Percentiles rank a stretch among this genome's conserved stretches.
Conservation (phyloP, 2,113 vertebrate genomes). For the Podilymbus podiceps region DNA sequence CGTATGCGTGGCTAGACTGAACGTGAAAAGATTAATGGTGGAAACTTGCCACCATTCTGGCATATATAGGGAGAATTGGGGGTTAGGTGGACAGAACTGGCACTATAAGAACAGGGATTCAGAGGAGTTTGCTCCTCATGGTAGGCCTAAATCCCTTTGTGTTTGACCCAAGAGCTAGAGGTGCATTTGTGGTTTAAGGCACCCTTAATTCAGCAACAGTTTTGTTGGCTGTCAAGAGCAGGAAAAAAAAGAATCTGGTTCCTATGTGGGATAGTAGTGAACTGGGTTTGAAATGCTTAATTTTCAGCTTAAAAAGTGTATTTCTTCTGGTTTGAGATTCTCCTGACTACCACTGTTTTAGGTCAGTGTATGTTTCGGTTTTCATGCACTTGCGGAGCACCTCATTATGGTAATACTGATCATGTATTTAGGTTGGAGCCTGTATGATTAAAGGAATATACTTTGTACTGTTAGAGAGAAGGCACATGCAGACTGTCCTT, state of each 20-base stretch:
- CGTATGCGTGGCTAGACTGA: fast-evolving
- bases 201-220: background rate
- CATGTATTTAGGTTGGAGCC: background rate
- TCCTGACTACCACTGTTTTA: background rate
- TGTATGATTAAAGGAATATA: background rate
- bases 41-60: background rate
- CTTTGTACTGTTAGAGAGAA: background rate
- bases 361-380: background rate
- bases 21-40: background rate
- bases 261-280: background rate
- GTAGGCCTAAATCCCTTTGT: background rate
- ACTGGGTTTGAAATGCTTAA: background rate
- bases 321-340: background rate
- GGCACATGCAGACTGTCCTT: background rate
- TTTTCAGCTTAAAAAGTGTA: background rate
- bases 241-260: background rate
- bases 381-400: background rate
- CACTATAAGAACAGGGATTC: background rate
- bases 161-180: background rate
- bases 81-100: background rate
- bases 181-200: background rate
- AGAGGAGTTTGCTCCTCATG: background rate
- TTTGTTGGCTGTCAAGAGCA: background rate
- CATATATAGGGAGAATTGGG: background rate
- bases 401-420: background rate